These are phyloP conservation scores for Melanchra persicariae DNA, from an alignment of 2,888 invertebrate genomes.

Conservation along the genomic window DNA sequence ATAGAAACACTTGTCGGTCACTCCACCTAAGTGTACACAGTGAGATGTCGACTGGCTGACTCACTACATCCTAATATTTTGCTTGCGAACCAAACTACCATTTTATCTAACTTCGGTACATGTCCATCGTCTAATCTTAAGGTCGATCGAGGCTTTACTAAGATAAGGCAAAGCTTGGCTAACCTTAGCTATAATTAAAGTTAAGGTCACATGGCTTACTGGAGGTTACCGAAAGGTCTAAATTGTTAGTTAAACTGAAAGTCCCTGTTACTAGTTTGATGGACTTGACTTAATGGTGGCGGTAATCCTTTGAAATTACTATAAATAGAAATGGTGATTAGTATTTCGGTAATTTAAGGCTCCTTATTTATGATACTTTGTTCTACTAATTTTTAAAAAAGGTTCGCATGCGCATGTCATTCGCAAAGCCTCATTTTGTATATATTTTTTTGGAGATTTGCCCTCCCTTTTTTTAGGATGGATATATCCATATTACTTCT, in stretches of 20 bases:
- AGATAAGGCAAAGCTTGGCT: conserved; percentile 54
- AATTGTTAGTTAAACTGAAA: conserved; percentile 48
- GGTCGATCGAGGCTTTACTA: conserved; percentile 48
- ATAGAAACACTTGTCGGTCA: no score
- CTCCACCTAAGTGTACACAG: no score
- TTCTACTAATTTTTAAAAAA: no score
- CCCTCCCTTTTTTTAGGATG: no score
- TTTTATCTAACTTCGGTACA: conserved; percentile 26
- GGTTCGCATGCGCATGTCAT: no score
- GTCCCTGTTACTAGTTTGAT: conserved; percentile 26
- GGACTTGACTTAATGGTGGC: conserved; percentile 17
- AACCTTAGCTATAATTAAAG: conserved; percentile 62
- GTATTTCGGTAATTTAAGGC: not conserved
- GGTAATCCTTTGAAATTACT: conserved; percentile 1
- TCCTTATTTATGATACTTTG: not conserved
- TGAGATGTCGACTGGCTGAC: no score
- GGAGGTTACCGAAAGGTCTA: conserved; percentile 52
- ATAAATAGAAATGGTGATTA: not conserved
- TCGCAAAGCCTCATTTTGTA: no score
- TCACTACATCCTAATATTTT: not conserved
- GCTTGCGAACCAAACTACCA: conserved; percentile 14
- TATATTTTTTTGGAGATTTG: no score
- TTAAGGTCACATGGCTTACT: conserved; percentile 59
- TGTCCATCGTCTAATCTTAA: conserved; percentile 53
- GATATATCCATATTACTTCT: no score